Base-by-base conservation (phyloP, 1,140 invertebrate species). In the Drosophila oshimai region DNA sequence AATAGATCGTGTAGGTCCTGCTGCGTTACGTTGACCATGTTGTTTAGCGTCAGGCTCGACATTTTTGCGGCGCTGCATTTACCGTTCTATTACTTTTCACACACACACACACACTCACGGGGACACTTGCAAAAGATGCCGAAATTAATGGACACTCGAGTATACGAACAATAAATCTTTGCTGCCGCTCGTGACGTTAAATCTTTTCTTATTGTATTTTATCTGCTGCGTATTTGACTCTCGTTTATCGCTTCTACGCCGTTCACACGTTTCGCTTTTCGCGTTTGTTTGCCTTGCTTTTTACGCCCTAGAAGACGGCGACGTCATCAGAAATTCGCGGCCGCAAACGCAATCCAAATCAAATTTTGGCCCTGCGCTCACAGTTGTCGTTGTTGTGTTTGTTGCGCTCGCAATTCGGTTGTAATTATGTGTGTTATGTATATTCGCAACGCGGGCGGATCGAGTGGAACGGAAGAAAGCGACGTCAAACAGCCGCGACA, bases 51-150 rank as follows among this genome's bases (percentile, higher is more conserved):
- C 75, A 49, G 73, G 68, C 71, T 87, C 77, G 64, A 61, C 87
- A 89, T 89, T 79, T 81, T 78, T 75, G 60, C 77, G 80, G 64
- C 68, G 74, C 74, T 89, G 87, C 87, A 89, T 89, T 89, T 89
- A 89, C 81, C 73, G 83, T 80, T 75, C 47, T 39, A 71, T 80
- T 79, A 12, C 18, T 61, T 64, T 18, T 20, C 58, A 33, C 50
- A 46, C 60, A 34, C 50, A 31, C 37, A n/a, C 28, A 6, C 24
- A 22, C 55, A 54, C 50, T 24, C 36, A 49, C 24, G 17, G 6
- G 15, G 17, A 50, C 22, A 18, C 24, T 6, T 37, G 31, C 54
- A 45, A 61, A 50, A 45, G 20, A 54, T 33, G 61, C 53, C 41
- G 33, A 80, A 71, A 57, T 54, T 50, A 61, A 58, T 36, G 29